Evolutionary conservation across 2,797 vertebrate genomes (phyloP).

Genomic region (Gallinago solitaria): DNA sequence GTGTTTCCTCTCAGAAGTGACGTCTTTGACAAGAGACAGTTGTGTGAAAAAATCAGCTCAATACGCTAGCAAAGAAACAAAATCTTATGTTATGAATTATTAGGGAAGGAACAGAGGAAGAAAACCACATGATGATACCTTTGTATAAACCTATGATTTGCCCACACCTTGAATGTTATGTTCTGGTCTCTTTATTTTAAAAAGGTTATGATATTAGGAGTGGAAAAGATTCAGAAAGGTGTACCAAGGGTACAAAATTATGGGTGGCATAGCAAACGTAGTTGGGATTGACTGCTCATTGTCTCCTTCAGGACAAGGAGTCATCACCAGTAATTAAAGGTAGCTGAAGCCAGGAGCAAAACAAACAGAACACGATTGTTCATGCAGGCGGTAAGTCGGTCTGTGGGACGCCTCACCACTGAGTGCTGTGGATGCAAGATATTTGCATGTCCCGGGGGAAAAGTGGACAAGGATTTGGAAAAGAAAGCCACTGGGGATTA

Average conservation of each 20-base stretch:
- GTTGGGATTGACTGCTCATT: background rate
- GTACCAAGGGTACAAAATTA: background rate
- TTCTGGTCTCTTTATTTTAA: background rate
- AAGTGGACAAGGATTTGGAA: conserved; percentile 30
- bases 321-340: conserved; percentile 13
- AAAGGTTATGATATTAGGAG: background rate
- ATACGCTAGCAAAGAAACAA: background rate
- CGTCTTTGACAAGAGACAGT: background rate
- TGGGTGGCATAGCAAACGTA: background rate
- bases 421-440: conserved; percentile 30
- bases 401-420: conserved; percentile 30
- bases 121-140: background rate
- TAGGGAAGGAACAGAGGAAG: background rate
- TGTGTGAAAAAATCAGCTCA: background rate
- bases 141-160: background rate
- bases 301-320: background rate
- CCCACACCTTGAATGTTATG: background rate
- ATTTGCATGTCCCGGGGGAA: conserved; percentile 59
- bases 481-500: conserved; percentile 29
- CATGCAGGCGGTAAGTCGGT: background rate
- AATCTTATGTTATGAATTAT: background rate
- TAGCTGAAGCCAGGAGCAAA: conserved; percentile 47
- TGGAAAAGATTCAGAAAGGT: background rate
- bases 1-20: background rate
- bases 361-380: background rate